Conservation (phyloP, 2,113 vertebrate genomes). For the Rynchops niger region DNA sequence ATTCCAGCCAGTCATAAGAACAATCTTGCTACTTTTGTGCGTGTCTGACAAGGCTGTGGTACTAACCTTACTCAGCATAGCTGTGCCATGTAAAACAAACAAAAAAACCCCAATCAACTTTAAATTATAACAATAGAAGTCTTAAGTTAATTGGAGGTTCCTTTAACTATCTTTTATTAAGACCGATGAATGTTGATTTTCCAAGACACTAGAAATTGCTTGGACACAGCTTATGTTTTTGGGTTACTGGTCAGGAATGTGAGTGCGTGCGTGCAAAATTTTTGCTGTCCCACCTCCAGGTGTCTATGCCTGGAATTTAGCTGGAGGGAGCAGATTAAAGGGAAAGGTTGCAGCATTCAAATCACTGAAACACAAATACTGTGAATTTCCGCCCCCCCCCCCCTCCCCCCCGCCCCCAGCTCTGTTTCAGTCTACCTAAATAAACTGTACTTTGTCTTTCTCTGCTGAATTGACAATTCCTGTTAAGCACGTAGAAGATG, state of each 20-base stretch:
- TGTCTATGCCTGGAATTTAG: not conserved
- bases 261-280: not conserved
- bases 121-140: not conserved
- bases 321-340: not conserved
- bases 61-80: not conserved
- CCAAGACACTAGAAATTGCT: not conserved
- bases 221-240: not conserved
- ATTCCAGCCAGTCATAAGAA: not conserved
- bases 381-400: too few relatives aligned
- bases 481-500: constrained; percentile 7
- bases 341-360: not conserved
- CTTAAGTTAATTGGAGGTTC: not conserved
- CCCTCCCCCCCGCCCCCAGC: too few relatives aligned
- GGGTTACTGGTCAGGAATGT: not conserved
- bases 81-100: not conserved
- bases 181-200: not conserved
- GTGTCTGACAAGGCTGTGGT: not conserved
- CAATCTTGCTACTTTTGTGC: not conserved
- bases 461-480: not conserved
- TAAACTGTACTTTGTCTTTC: not conserved
- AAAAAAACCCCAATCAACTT: not conserved
- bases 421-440: not conserved
- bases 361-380: not conserved
- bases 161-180: not conserved
- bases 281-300: not conserved